Conservation (phyloP, 2,888 invertebrate genomes). For the Galerucella calmariensis region DNA sequence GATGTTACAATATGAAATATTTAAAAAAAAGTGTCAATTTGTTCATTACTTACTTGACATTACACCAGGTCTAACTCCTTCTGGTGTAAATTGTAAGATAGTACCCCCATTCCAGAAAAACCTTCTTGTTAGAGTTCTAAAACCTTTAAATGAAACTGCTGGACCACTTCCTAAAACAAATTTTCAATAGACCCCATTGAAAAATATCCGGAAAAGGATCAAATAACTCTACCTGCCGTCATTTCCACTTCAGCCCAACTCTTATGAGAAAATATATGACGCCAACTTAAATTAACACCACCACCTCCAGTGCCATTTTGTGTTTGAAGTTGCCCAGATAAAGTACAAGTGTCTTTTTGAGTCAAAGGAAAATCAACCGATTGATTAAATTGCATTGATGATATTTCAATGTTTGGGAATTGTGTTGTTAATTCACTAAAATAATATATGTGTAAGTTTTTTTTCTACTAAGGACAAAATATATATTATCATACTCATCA, state of each 20-base stretch:
- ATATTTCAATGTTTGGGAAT: conserved; percentile 85
- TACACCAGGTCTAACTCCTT: conserved; percentile 81
- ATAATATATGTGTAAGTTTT: conserved; percentile 18
- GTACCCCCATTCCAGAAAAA: conserved; percentile 83
- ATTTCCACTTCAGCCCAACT: conserved; percentile 90
- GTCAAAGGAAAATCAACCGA: conserved; percentile 95
- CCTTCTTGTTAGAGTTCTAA: conserved; percentile 77
- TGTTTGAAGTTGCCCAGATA: conserved; percentile 85
- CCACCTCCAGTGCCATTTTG: conserved; percentile 90
- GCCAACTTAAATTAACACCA: conserved; percentile 80
- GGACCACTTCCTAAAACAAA: conserved; percentile 74
- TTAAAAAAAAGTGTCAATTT: neutral
- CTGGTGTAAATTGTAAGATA: conserved; percentile 79
- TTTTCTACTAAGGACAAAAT: conserved; percentile 25
- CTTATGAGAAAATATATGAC: conserved; percentile 82
- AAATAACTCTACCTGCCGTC: conserved; percentile 73
- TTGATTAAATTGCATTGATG: conserved; percentile 92
- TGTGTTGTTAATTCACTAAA: conserved; percentile 48
- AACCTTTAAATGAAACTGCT: conserved; percentile 80
- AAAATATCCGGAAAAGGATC: neutral
- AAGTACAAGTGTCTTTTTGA: conserved; percentile 82
- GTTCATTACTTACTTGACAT: conserved; percentile 74
- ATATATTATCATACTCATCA: conserved; percentile 61
- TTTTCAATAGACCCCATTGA: neutral
- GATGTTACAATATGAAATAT: no score